Conservation (phyloP, 2,113 vertebrate species). For the Zeus faber region DNA sequence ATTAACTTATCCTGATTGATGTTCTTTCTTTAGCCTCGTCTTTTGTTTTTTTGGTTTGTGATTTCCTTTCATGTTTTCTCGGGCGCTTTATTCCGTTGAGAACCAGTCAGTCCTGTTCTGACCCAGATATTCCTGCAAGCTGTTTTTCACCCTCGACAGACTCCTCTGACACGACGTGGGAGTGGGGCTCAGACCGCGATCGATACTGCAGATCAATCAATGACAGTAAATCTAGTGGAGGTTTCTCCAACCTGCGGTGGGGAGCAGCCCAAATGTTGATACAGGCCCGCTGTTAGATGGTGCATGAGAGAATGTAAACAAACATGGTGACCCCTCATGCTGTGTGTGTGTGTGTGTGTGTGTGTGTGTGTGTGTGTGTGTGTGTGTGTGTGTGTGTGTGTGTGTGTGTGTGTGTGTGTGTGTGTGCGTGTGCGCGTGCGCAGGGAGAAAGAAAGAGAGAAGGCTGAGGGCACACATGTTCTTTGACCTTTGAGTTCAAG, state of each 20-base stretch:
- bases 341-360: constrained; percentile 20
- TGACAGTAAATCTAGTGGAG: constrained; percentile 17
- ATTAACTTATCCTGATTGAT: too few species aligned
- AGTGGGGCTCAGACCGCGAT: too few species aligned
- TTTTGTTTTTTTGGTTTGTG: too few species aligned
- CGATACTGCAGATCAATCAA: constrained; percentile 23
- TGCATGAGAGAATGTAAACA: constrained; percentile 42
- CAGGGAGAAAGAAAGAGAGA: constrained; percentile 1
- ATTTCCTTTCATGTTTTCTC: too few species aligned
- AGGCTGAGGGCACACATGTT: constrained; percentile 12
- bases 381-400: neutral
- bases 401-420: constrained; percentile 1
- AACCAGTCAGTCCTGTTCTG: too few species aligned
- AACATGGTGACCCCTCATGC: constrained; percentile 13
- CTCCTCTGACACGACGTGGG: too few species aligned
- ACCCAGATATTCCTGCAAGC: too few species aligned
- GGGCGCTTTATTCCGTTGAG: too few species aligned
- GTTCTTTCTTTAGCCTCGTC: too few species aligned
- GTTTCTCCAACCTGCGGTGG: constrained; percentile 3
- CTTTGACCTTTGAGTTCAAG: constrained; percentile 7
- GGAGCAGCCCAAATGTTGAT: constrained; percentile 35
- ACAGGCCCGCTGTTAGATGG: constrained; percentile 21
- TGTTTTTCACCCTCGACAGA: too few species aligned
- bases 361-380: too few species aligned
- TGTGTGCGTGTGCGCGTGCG: constrained; percentile 1